phyloP scores from a whole-genome alignment of 2,888 invertebrate species.

The Gortyna flavago region DNA sequence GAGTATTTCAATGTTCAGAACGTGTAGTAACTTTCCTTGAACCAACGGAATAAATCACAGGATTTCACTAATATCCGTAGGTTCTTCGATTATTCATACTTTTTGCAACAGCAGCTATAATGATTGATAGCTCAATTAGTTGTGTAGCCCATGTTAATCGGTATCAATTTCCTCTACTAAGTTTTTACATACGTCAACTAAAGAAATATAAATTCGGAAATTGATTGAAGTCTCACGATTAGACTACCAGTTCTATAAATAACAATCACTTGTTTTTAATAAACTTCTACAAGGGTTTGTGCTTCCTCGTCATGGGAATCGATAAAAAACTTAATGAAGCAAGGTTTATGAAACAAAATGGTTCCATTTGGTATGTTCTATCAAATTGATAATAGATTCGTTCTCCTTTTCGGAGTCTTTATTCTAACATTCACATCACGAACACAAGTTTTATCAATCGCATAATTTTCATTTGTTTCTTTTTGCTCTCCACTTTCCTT shows the following conservation, averaged over 20 bases:
- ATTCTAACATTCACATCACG: neutral
- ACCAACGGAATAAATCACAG: conserved; percentile 14
- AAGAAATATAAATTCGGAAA: conserved; percentile 41
- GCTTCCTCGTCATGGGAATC: neutral
- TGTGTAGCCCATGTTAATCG: conserved; percentile 36
- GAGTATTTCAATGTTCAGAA: neutral
- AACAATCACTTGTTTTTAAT: conserved; percentile 9
- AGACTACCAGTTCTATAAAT: conserved; percentile 15
- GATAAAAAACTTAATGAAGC: neutral
- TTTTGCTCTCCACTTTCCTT: neutral
- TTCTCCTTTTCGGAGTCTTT: neutral
- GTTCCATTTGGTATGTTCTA: no score
- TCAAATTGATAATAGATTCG: neutral
- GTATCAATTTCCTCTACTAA: conserved; percentile 52
- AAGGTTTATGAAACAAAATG: neutral
- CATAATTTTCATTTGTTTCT: neutral
- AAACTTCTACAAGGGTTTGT: neutral
- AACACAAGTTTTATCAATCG: neutral
- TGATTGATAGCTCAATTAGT: conserved; percentile 48
- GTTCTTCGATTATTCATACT: neutral
- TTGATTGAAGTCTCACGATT: conserved; percentile 49
- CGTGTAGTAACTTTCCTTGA: conserved; percentile 5
- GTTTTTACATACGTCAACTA: conserved; percentile 30
- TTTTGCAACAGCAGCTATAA: conserved; percentile 15
- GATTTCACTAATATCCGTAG: conserved; percentile 30